Evolutionary conservation across 2,797 vertebrate genomes (phyloP), one percentile per base, ranked within the genome.

Genomic region (Diceros bicornis): DNA sequence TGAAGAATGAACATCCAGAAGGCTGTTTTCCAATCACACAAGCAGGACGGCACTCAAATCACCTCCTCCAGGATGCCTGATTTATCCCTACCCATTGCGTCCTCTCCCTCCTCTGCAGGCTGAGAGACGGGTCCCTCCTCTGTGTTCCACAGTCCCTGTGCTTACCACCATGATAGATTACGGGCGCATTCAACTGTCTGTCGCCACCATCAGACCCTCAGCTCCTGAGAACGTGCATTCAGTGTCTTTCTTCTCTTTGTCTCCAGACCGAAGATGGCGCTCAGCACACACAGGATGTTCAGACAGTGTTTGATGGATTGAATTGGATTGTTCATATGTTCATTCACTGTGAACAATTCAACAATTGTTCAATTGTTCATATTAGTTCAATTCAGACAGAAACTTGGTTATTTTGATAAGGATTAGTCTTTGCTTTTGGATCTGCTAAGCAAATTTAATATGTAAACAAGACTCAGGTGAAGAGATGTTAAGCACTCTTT

Each of bases 381-480:
- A 47, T 66, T 47, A 61, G 41, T 59, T 71, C 59, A 29, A 59
- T 69, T 90, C 32, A 85, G 75, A 82, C 81, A 59, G 87, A 79
- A 91, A 77, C 6, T 1, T n/a, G 23, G 64, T 64, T 84, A 69
- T 94, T 91, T 84, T 92, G 71, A 93, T 68, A 59, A n/a, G 69
- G 32, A 78, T 96, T 74, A 44, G 82, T 84, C 41, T 87, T 85
- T 55, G 74, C 50, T 37, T 95, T 89, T 27, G 66, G 59, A 95
- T 92, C 84, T 9, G 18, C 75, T 90, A 68, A 90, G 66, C 84
- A 96, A 83, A 95, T 89, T 71, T 79, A 61, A 34, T 52, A 79
- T 57, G 68, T 29, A 75, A 95, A 71, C 41, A 96, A 79, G 87
- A 92, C 37, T 81, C 79, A 75, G 84, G 62, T 66, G 37, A 50